Evolutionary conservation across 1,140 invertebrate genomes (phyloP).

Genomic region (Odontomachus brunneus): DNA sequence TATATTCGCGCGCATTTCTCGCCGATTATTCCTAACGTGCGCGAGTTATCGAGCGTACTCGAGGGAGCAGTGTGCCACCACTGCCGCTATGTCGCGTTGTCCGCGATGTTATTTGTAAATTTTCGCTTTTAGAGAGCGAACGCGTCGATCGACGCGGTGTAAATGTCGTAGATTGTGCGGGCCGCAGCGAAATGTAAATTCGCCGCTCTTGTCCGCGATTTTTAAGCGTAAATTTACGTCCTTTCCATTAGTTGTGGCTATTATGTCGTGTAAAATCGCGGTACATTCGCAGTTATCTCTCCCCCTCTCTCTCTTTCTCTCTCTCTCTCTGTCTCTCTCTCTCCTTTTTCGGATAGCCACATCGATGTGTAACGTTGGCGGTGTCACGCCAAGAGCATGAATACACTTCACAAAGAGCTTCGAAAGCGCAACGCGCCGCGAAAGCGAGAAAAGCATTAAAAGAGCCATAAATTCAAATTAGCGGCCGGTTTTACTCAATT

Average conservation of each 20-base stretch:
- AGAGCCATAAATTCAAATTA: conserved; percentile 79
- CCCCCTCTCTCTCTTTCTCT: no score
- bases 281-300: no score
- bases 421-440: conserved; percentile 52
- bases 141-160: no score
- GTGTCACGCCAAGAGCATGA: conserved; percentile 19
- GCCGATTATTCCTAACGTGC: conserved; percentile 29
- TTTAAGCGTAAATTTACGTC: conserved; percentile 44
- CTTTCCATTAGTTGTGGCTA: conserved; percentile 49
- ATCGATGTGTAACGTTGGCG: conserved; percentile 26
- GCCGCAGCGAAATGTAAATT: conserved; percentile 14
- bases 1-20: conserved; percentile 13
- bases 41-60: conserved; percentile 15
- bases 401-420: conserved; percentile 63
- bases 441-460: conserved; percentile 70
- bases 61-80: no score
- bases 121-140: conserved; percentile 21
- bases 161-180: background rate
- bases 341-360: conserved; percentile 43
- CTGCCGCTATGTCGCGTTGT: no score
- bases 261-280: conserved; percentile 32
- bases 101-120: conserved; percentile 21
- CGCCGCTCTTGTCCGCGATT: conserved; percentile 34
- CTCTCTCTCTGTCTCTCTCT: no score
- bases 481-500: conserved; percentile 75